A percentile compares a stretch with the other conserved stretches of the same genome.
phyloP scores from a whole-genome alignment of 2,113 vertebrate genomes.

The Pollachius pollachius region DNA sequence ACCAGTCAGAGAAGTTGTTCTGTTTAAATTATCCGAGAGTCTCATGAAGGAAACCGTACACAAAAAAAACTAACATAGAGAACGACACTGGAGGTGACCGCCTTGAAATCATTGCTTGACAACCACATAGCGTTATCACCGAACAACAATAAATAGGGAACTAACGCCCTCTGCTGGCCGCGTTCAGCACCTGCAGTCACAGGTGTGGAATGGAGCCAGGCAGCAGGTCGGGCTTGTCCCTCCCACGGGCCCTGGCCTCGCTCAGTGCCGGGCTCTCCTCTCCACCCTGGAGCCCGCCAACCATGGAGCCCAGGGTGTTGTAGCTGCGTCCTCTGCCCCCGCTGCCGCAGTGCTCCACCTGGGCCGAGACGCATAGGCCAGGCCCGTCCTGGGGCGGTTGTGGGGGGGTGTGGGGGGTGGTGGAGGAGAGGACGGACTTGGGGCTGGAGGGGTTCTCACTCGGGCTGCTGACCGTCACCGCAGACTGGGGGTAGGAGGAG shows the following conservation, averaged over 20 bases:
- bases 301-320: slow-evolving; percentile 39
- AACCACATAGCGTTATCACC: too few species aligned
- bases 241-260: neutral
- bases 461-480: slow-evolving; percentile 45
- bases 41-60: too few species aligned
- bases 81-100: too few species aligned
- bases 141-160: too few species aligned
- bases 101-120: too few species aligned
- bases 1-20: too few species aligned
- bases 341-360: slow-evolving; percentile 33
- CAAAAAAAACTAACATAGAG: too few species aligned
- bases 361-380: slow-evolving; percentile 20
- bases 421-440: slow-evolving; percentile 22
- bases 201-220: slow-evolving; percentile 54
- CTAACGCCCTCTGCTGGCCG: too few species aligned
- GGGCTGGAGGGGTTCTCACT: slow-evolving; percentile 59
- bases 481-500: slow-evolving; percentile 25
- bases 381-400: slow-evolving; percentile 19
- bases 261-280: slow-evolving; percentile 5
- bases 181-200: neutral
- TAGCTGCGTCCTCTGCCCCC: neutral
- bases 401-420: slow-evolving; percentile 13
- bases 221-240: slow-evolving; percentile 43
- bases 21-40: too few species aligned
- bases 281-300: slow-evolving; percentile 36